Percentiles rank a stretch among this genome's conserved stretches.
These are phyloP conservation scores for Vulpes ferrilata DNA, from an alignment of 2,113 vertebrate genomes.

Conservation along the genomic window DNA sequence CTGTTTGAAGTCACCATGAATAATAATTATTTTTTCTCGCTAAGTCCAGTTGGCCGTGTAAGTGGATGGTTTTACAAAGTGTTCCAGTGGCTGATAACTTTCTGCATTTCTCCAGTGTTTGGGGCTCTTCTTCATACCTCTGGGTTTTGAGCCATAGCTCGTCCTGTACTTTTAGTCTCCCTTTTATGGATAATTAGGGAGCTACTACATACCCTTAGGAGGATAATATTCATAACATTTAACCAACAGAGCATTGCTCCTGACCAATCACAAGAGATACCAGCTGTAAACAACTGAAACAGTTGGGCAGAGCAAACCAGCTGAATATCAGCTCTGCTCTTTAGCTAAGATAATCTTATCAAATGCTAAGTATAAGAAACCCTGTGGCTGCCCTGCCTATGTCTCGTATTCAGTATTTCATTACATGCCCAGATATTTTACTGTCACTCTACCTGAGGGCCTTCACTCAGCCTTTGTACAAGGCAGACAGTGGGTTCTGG, in stretches of 20 bases:
- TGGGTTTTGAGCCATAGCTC: background rate
- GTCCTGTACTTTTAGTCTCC: background rate
- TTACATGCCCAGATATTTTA: background rate
- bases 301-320: background rate
- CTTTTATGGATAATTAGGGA: background rate
- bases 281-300: background rate
- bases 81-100: background rate
- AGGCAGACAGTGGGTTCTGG: background rate
- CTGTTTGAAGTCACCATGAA: background rate
- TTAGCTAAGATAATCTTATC: background rate
- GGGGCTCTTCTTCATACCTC: background rate
- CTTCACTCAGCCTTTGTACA: background rate
- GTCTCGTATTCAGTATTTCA: background rate
- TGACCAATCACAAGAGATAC: background rate
- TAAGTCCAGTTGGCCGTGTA: background rate
- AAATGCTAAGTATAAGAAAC: background rate
- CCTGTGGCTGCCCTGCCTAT: too few species aligned
- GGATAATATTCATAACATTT: background rate
- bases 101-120: background rate
- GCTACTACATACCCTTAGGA: background rate
- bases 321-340: background rate
- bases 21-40: background rate
- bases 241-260: background rate
- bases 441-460: background rate
- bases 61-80: background rate